phyloP scores from a whole-genome alignment of 2,797 vertebrate species.

The Enteromius fasciolatus region DNA sequence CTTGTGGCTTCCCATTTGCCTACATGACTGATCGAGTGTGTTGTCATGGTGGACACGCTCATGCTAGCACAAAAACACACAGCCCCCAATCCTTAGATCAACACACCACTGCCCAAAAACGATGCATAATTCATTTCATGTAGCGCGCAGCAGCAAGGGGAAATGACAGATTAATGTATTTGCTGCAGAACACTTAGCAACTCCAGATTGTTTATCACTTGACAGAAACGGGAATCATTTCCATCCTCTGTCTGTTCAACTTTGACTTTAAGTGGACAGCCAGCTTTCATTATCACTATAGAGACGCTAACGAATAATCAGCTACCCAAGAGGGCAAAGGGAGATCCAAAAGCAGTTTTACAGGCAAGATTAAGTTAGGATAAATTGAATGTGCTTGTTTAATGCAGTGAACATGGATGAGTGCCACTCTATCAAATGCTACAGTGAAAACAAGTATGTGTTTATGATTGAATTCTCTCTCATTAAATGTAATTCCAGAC shows the following conservation, averaged over 20 bases:
- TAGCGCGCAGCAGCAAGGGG: conserved; percentile 58
- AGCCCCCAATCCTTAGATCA: conserved; percentile 56
- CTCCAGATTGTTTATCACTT: conserved; percentile 60
- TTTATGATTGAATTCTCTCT: conserved; percentile 31
- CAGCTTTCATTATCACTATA: conserved; percentile 1
- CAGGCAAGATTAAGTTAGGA: conserved; percentile 15
- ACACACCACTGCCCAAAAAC: conserved; percentile 65
- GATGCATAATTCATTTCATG: conserved; percentile 69
- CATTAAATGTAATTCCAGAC: conserved; percentile 22
- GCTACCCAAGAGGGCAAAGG: background rate
- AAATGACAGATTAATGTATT: conserved; percentile 69
- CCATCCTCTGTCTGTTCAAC: conserved; percentile 38
- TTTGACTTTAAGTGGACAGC: conserved; percentile 43
- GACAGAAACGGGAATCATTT: conserved; percentile 58
- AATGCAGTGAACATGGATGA: conserved; percentile 33
- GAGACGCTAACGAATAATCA: background rate
- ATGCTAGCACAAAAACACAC: conserved; percentile 46
- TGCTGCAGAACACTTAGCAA: conserved; percentile 51
- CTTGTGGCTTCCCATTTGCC: conserved; percentile 38
- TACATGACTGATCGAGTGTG: conserved; percentile 16
- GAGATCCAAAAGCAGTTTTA: conserved; percentile 18
- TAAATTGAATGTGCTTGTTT: conserved; percentile 21
- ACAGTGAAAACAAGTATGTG: conserved; percentile 27
- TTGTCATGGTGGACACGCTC: conserved; percentile 31
- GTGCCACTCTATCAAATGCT: conserved; percentile 39